phyloP scores from a whole-genome alignment of 2,797 vertebrate genomes.

The Cossypha caffra region DNA sequence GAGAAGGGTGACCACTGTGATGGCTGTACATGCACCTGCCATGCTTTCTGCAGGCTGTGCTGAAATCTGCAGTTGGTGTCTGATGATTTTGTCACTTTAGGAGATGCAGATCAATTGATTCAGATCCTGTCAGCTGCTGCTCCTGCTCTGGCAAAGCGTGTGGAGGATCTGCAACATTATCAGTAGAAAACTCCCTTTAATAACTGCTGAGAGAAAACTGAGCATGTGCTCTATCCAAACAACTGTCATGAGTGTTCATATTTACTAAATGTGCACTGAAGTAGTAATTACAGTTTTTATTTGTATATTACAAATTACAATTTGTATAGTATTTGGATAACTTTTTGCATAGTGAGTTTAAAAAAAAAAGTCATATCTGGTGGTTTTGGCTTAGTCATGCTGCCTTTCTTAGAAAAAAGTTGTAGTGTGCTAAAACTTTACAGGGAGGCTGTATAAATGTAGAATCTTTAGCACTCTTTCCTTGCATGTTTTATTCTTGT shows the following conservation, averaged over 20 bases:
- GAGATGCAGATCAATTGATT: background rate
- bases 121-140: background rate
- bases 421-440: background rate
- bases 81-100: background rate
- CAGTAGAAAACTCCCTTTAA: background rate
- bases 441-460: background rate
- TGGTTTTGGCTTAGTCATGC: background rate
- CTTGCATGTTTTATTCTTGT: background rate
- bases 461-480: background rate
- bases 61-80: background rate
- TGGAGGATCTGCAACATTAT: background rate
- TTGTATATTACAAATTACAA: no score
- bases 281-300: background rate
- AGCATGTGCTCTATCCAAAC: background rate
- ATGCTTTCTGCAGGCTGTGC: background rate
- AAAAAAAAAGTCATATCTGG: rapidly evolving
- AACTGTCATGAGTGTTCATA: background rate
- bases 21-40: background rate
- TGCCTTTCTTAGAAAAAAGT: background rate
- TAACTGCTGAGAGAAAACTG: background rate
- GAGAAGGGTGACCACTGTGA: background rate
- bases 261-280: background rate
- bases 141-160: background rate
- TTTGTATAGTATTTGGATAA: background rate
- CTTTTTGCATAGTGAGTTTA: rapidly evolving